Base-by-base conservation (phyloP, 2,113 vertebrate genomes). In the Brachypodius melanocephalos region DNA sequence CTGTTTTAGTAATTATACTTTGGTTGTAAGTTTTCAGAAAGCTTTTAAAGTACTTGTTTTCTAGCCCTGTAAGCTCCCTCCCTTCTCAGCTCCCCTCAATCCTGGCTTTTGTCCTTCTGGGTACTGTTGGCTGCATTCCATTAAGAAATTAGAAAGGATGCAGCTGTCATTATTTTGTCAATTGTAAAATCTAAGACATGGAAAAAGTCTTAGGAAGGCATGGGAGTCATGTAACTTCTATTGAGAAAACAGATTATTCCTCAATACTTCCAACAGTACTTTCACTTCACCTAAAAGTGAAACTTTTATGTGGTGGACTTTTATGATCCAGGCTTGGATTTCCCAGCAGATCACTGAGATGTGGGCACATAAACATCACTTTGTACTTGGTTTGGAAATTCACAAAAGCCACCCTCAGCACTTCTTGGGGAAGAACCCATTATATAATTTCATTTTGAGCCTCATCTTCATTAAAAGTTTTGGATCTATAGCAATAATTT, bases 1-100 rank as follows among this genome's bases (percentile, higher is more conserved):
- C 86, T 94, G 83, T 89, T 97, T 97, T 92, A 86, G 94, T 81
- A 96, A 96, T 98, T 96, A 90, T 58, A 85, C 72, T 97, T 94
- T 63, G 74, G 69, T 61, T 93, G 55, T 82, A 85, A 52, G 12
- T 95, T 88, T 95, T 93, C 83, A 85, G 91, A 78, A 95, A 88
- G 78, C 89, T 88, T 79, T 94, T 88, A 52, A 19, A 55, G 5
- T 65, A 38, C 72, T 92, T 88, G 49, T 65, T 97, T 93, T 84
- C 72, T 84, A 71, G 25, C 55, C 13, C 14, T 46, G 8, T 46
- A 62, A n/a, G 34, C 32, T 52, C 19, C 61, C 40, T 85, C 17
- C 48, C 17, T 71, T 85, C 38, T 31, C 42, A 79, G 71, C 32
- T 93, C 71, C 48, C 36, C 31, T 91, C 81, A 66, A 2, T 55